Percentiles rank a stretch among this genome's conserved stretches.
phyloP scores from a whole-genome alignment of 2,888 invertebrate species.

The Polia nebulosa region DNA sequence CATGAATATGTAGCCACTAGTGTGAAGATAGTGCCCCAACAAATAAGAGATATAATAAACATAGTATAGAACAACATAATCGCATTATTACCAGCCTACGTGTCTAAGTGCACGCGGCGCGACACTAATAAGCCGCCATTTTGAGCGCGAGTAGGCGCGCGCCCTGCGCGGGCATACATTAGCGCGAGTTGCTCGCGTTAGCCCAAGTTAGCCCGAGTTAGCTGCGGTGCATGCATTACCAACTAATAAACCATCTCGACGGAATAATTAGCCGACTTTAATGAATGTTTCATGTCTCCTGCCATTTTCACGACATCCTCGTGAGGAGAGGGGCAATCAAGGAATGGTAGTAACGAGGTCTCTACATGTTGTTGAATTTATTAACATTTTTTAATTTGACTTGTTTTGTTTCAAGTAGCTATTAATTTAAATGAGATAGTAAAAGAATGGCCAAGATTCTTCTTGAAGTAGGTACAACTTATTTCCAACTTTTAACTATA shows the following conservation, averaged over 20 bases:
- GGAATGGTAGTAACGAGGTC: slow-evolving; percentile 29
- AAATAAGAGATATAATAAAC: too few relatives aligned
- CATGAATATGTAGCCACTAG: slow-evolving; percentile 55
- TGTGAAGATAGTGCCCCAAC: slow-evolving; percentile 9
- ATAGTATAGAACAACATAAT: too few relatives aligned
- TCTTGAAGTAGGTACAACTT: too few relatives aligned
- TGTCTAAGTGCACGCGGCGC: slow-evolving; percentile 77
- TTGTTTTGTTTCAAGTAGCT: slow-evolving; percentile 17
- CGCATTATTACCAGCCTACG: slow-evolving; percentile 70
- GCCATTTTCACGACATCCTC: slow-evolving; percentile 66
- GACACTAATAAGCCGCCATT: slow-evolving; percentile 80
- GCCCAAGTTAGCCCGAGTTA: slow-evolving; percentile 72
- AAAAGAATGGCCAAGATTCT: too few relatives aligned
- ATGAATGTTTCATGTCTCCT: slow-evolving; percentile 81
- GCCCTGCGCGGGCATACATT: slow-evolving; percentile 55
- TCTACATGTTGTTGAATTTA: slow-evolving; percentile 34
- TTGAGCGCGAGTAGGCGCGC: slow-evolving; percentile 56
- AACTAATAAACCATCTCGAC: slow-evolving; percentile 78
- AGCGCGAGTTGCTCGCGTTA: slow-evolving; percentile 72
- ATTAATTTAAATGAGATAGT: too few relatives aligned
- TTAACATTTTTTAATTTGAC: slow-evolving; percentile 26
- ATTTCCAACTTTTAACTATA: too few relatives aligned
- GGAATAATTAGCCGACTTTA: slow-evolving; percentile 69
- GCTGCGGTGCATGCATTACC: slow-evolving; percentile 81
- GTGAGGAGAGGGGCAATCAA: slow-evolving; percentile 59